Conservation (phyloP, 2,888 invertebrate genomes). For the Macrosiphum euphorbiae region DNA sequence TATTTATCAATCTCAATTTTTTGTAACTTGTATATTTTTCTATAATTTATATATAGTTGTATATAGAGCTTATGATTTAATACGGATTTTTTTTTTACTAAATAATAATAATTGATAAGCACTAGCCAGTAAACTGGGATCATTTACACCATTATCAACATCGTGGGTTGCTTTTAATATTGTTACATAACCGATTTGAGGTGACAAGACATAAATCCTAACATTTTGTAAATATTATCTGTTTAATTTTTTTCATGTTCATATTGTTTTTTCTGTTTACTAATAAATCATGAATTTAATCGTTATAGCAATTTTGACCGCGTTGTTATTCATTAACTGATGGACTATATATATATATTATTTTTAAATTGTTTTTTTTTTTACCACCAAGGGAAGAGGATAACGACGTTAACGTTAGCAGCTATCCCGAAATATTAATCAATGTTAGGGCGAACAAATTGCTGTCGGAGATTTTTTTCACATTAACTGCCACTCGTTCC, state of each 20-base stretch:
- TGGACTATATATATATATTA: slow-evolving; percentile 15
- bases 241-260: slow-evolving; percentile 30
- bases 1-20: not conserved
- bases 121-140: not conserved
- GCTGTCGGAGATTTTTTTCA: slow-evolving; percentile 58
- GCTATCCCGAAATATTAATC: slow-evolving; percentile 63
- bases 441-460: slow-evolving; percentile 58
- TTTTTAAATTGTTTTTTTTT: slow-evolving; percentile 39
- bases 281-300: slow-evolving; percentile 61
- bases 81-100: not conserved
- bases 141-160: slow-evolving; percentile 20
- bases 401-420: slow-evolving; percentile 61
- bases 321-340: slow-evolving; percentile 46
- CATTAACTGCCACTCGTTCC: slow-evolving; percentile 52
- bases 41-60: not conserved
- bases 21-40: not conserved
- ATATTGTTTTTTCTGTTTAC: slow-evolving; percentile 48
- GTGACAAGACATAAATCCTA: slow-evolving; percentile 60
- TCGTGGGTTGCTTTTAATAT: slow-evolving; percentile 6
- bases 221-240: slow-evolving; percentile 51
- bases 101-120: slow-evolving; percentile 5
- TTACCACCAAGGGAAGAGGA: slow-evolving; percentile 31
- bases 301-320: slow-evolving; percentile 54
- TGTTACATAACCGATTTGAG: slow-evolving; percentile 31
- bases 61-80: not conserved